Evolutionary conservation across 2,113 vertebrate species (phyloP).

Genomic region (Ardeotis arabs): DNA sequence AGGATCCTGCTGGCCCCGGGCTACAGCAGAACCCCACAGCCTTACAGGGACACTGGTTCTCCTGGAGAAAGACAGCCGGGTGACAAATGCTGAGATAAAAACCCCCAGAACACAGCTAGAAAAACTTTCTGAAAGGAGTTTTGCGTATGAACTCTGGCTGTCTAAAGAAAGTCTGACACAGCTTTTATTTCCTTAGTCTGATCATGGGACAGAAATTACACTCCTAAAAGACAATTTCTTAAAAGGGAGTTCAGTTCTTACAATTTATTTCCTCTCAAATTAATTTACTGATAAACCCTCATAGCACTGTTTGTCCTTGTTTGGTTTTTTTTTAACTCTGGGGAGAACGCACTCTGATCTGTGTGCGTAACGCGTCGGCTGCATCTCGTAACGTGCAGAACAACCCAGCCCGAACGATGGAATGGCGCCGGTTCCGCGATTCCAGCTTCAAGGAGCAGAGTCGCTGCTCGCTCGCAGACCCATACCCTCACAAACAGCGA

Average conservation of each 20-base stretch:
- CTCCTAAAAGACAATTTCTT: not conserved
- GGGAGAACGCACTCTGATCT: not conserved
- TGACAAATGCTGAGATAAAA: not conserved
- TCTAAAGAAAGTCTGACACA: not conserved
- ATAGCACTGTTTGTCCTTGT: not conserved
- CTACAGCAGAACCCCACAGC: not conserved
- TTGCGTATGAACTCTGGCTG: not conserved
- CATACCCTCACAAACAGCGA: not conserved
- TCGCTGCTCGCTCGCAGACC: not conserved
- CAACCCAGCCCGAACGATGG: accelerated
- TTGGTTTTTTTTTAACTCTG: not conserved
- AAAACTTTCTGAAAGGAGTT: not conserved
- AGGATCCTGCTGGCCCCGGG: not conserved
- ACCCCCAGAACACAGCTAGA: not conserved
- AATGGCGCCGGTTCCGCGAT: not conserved
- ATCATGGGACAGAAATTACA: not conserved
- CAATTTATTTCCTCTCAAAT: not conserved
- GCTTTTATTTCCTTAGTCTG: not conserved
- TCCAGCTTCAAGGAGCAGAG: not conserved
- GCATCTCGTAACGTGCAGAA: not conserved
- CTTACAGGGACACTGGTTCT: accelerated
- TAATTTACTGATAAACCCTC: not conserved
- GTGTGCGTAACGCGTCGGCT: not conserved
- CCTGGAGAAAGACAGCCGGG: not conserved
- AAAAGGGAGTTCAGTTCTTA: not conserved